These are phyloP conservation scores for Zapornia atra DNA, from an alignment of 2,113 vertebrate genomes.

Conservation along the genomic window DNA sequence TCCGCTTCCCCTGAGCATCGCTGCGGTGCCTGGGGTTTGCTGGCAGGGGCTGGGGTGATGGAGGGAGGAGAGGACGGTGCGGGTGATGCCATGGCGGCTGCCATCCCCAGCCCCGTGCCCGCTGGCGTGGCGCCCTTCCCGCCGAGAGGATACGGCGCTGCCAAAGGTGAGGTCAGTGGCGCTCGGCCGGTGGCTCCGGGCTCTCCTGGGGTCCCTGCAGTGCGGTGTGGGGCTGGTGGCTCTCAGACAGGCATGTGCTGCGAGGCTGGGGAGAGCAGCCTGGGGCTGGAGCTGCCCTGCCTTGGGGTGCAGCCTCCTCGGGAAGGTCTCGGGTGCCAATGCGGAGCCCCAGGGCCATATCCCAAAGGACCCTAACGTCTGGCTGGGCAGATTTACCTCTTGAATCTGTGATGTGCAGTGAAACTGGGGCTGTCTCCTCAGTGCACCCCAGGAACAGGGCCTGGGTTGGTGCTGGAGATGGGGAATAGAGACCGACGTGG, in stretches of 20 bases:
- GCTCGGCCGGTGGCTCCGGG: neutral
- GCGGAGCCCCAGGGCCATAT: accelerated
- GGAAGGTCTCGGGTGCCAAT: neutral
- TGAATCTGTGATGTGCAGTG: accelerated
- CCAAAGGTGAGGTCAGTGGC: slow-evolving; percentile 60
- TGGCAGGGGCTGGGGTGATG: neutral
- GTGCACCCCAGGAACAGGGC: accelerated
- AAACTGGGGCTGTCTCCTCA: neutral
- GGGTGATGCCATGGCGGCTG: neutral
- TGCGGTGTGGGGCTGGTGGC: neutral
- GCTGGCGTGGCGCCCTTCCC: neutral
- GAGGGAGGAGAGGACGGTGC: neutral
- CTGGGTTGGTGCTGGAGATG: neutral
- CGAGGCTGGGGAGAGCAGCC: neutral
- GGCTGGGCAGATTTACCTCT: accelerated
- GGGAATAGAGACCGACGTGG: accelerated
- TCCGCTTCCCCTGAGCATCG: neutral
- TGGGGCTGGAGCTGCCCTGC: neutral
- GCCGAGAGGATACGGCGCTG: neutral
- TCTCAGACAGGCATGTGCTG: accelerated
- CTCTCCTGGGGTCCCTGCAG: neutral
- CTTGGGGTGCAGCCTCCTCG: neutral
- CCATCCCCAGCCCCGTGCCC: neutral
- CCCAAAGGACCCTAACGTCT: accelerated
- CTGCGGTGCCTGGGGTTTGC: neutral